Evolutionary conservation across 1,140 invertebrate species (phyloP).

Genomic region (Drosophila carrolli): DNA sequence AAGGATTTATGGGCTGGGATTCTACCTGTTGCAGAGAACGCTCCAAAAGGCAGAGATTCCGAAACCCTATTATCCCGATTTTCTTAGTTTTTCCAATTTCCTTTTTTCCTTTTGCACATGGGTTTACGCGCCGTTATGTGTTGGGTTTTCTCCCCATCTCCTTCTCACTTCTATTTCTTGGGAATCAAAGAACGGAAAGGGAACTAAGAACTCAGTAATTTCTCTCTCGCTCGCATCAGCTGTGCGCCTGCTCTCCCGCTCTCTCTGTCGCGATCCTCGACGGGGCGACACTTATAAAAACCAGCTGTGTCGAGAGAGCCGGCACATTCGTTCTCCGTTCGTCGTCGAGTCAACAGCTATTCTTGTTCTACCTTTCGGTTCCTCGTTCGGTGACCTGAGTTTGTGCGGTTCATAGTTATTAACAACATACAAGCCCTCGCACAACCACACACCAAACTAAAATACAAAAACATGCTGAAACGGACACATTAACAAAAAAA

Average conservation of each 20-base stretch:
- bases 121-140: slow-evolving; percentile 12
- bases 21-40: slow-evolving; percentile 64
- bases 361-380: slow-evolving; percentile 43
- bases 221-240: slow-evolving; percentile 31
- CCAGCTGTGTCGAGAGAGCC: slow-evolving; percentile 44
- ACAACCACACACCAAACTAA: slow-evolving; percentile 40
- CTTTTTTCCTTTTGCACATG: slow-evolving; percentile 5
- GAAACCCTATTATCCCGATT: slow-evolving; percentile 13
- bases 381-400: slow-evolving; percentile 20
- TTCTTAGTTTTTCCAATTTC: slow-evolving; percentile 11
- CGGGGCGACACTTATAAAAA: slow-evolving; percentile 57
- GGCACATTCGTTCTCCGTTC: slow-evolving; percentile 58
- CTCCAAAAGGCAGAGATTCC: slow-evolving; percentile 31
- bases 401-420: slow-evolving; percentile 50
- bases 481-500: slow-evolving; percentile 61
- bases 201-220: slow-evolving; percentile 26
- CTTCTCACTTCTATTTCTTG: slow-evolving; percentile 16
- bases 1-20: slow-evolving; percentile 10
- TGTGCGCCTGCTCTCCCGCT: slow-evolving; percentile 34
- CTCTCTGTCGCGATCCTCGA: slow-evolving; percentile 33
- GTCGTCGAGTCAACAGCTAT: slow-evolving; percentile 61
- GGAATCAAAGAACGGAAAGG: slow-evolving; percentile 4
- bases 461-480: slow-evolving; percentile 60
- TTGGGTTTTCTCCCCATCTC: slow-evolving; percentile 13
- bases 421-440: slow-evolving; percentile 32